phyloP scores from a whole-genome alignment of 2,888 invertebrate genomes.

The Ochropleura leucogaster region DNA sequence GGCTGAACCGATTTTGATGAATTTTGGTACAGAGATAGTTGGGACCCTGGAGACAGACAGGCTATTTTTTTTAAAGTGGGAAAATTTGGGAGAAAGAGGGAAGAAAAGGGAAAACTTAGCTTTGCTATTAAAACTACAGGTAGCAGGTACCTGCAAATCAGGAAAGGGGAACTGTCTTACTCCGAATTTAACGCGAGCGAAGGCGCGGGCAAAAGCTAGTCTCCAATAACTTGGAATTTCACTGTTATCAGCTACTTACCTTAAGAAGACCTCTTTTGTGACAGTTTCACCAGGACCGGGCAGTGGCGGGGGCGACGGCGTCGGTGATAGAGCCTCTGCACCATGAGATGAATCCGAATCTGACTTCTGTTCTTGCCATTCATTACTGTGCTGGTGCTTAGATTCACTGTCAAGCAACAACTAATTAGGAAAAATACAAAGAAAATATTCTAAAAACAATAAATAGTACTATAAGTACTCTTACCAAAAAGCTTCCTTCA shows the following conservation, averaged over 20 bases:
- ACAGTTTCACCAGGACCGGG: slow-evolving; percentile 80
- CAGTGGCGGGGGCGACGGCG: slow-evolving; percentile 85
- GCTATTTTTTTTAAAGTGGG: no score
- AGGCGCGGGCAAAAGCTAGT: no score
- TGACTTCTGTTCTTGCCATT: slow-evolving; percentile 80
- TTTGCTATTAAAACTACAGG: no score
- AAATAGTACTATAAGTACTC: slow-evolving; percentile 32
- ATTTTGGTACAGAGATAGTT: no score
- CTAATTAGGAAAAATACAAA: neutral
- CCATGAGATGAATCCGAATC: slow-evolving; percentile 82
- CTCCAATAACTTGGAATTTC: neutral
- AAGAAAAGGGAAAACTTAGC: no score
- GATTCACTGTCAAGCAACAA: slow-evolving; percentile 68
- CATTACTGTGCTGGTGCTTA: slow-evolving; percentile 73
- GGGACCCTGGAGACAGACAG: no score
- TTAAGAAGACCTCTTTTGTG: slow-evolving; percentile 84
- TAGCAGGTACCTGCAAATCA: no score
- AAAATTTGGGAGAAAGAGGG: no score
- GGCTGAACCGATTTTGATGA: no score
- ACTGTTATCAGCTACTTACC: slow-evolving; percentile 68
- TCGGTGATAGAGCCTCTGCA: slow-evolving; percentile 75
- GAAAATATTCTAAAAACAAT: neutral
- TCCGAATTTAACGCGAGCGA: no score
- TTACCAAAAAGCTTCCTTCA: slow-evolving; percentile 86
- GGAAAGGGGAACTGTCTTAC: no score